Base-by-base conservation (phyloP, 2,888 invertebrate species). In the Globia sparganii region DNA sequence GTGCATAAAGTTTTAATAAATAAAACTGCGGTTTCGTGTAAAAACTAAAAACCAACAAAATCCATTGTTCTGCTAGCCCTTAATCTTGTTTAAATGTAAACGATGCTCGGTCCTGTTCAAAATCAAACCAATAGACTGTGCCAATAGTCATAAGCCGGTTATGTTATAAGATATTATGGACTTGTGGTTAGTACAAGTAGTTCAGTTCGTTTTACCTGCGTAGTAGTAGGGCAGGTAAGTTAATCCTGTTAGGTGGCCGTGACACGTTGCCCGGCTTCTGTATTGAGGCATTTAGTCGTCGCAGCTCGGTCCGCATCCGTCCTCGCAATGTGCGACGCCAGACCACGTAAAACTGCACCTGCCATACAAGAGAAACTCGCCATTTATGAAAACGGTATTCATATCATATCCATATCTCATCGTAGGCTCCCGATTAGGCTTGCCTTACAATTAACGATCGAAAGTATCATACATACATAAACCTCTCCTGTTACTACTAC, bases 231-330 rank as follows among this genome's bases (percentile, higher is more conserved):
- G 93, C 95, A 94, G 94, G 95, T 95, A 92, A 91, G 92, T 86
- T 93, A 96, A 96, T 96, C 96, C 96, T 95, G 96, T 96, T 96
- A 96, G 95, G 93, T 95, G 96, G 93, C 96, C 96, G 94, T 96
- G 96, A 96, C 96, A 96, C 92, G 94, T 92, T 95, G 94, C 93
- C 94, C 95, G 96, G 95, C 95, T 96, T 95, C 95, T 94, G 91
- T 91, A 89, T 91, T 84, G 92, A 93, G 92, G 92, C 93, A 93
- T 94, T 94, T 92, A 93, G 92, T 94, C 91, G 89, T 88, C 86
- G 91, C 80, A 84, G 90, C 91, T 92, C 92, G 90, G 86, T 88
- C 91, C 91, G 93, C 91, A 94, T 93, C 93, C 94, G 93, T 93
- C 93, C 91, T 90, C 92, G 92, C 95, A 88, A 96, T 96, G 96